phyloP scores from a whole-genome alignment of 2,888 invertebrate genomes.

The Trichacis sp. region DNA sequence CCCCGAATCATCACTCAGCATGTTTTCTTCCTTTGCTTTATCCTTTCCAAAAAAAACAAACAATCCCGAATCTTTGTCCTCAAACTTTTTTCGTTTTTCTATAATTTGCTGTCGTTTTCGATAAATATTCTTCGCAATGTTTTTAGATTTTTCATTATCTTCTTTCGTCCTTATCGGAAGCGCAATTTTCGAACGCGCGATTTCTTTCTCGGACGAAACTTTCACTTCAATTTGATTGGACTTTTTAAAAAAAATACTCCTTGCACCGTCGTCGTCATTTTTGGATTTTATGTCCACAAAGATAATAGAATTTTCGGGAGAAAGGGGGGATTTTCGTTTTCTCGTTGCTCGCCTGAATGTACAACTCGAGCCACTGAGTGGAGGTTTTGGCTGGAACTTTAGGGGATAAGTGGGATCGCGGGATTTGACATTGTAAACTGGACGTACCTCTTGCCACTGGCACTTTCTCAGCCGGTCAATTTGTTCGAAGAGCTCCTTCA shows the following conservation, averaged over 20 bases:
- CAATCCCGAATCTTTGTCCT: neutral
- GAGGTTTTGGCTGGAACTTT: slow-evolving; percentile 16
- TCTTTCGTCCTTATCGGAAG: neutral
- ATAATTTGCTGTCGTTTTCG: too few relatives aligned
- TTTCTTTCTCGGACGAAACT: neutral
- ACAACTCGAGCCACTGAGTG: slow-evolving; percentile 2
- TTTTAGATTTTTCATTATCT: neutral
- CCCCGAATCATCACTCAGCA: neutral
- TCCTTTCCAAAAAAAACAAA: too few relatives aligned
- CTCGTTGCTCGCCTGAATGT: neutral
- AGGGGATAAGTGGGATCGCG: slow-evolving; percentile 3
- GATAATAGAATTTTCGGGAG: neutral
- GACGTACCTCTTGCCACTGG: slow-evolving; percentile 76
- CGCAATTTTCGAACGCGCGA: neutral
- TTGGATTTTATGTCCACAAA: neutral
- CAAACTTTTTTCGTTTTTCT: neutral
- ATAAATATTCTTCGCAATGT: too few relatives aligned
- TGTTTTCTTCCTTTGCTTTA: neutral
- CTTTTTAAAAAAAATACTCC: neutral
- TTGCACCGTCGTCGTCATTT: neutral
- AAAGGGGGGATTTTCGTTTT: neutral
- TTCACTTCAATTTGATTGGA: neutral
- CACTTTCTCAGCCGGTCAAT: slow-evolving; percentile 75
- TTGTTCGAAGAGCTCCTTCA: slow-evolving; percentile 82
- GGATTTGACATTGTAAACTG: slow-evolving; percentile 9